Conservation (phyloP, 2,797 vertebrate genomes). For the Pempheris klunzingeri region DNA sequence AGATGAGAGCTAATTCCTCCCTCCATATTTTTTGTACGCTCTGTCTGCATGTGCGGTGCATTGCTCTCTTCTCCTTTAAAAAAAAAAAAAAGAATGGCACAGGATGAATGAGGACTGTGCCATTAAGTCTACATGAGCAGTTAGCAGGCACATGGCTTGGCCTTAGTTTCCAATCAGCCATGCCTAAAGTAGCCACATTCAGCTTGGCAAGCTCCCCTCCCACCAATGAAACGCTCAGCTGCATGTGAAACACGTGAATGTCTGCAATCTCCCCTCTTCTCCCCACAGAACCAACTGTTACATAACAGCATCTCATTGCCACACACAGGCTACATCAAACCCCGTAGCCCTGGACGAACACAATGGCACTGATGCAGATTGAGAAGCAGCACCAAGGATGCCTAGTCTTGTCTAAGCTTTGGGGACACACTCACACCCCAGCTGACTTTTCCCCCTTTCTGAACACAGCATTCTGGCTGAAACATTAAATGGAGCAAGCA, state of each 20-base stretch:
- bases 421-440: neutral
- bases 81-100: conserved; percentile 38
- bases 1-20: conserved; percentile 1
- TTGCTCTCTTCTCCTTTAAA: conserved; percentile 30
- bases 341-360: conserved; percentile 20
- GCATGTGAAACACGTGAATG: conserved; percentile 49
- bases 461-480: conserved; percentile 2
- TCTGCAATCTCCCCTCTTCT: conserved; percentile 36
- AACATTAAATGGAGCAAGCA: conserved; percentile 19
- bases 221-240: conserved; percentile 44
- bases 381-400: neutral
- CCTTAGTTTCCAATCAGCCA: conserved; percentile 49
- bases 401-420: neutral
- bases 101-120: conserved; percentile 32
- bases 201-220: conserved; percentile 30
- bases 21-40: conserved; percentile 16
- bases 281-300: conserved; percentile 41
- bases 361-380: neutral
- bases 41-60: conserved; percentile 13
- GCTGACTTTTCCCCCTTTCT: neutral
- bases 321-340: conserved; percentile 37
- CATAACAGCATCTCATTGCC: conserved; percentile 43
- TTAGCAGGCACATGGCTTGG: conserved; percentile 36
- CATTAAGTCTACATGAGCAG: conserved; percentile 56
- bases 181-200: conserved; percentile 47